These are phyloP conservation scores for Polyommatus icarus DNA, from an alignment of 2,888 invertebrate species.

Conservation along the genomic window DNA sequence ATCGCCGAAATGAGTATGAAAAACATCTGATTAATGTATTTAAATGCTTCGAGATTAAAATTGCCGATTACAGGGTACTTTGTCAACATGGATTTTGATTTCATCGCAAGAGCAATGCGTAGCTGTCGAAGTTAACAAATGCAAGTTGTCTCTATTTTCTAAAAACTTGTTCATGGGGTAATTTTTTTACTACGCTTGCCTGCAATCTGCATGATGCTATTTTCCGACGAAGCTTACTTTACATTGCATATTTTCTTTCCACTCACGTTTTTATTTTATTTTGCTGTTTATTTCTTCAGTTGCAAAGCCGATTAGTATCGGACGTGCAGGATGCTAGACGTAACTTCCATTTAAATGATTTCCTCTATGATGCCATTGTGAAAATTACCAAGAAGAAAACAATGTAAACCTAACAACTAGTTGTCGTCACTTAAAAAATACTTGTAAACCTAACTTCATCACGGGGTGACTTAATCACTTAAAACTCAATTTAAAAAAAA, in stretches of 20 bases:
- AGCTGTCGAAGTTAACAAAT: too few species aligned
- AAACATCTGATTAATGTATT: neutral
- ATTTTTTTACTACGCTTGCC: neutral
- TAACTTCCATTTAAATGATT: neutral
- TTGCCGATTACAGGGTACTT: neutral
- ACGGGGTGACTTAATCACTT: too few species aligned
- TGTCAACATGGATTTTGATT: neutral
- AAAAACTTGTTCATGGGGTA: too few species aligned
- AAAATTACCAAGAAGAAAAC: neutral
- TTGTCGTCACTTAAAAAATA: neutral
- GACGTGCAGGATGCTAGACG: neutral
- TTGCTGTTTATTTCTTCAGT: neutral
- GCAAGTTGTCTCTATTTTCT: too few species aligned
- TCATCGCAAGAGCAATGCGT: neutral
- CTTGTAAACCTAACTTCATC: too few species aligned
- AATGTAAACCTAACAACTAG: neutral
- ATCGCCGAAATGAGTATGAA: slow-evolving; percentile 9
- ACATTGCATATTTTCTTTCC: neutral
- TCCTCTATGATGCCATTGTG: slow-evolving; percentile 1
- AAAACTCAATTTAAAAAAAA: too few species aligned
- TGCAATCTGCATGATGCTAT: too few species aligned
- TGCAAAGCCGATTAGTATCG: neutral
- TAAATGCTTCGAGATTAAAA: neutral
- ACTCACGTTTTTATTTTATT: neutral
- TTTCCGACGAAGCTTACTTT: neutral